Evolutionary conservation across 2,888 invertebrate species (phyloP).

Genomic region (Melieria picta): DNA sequence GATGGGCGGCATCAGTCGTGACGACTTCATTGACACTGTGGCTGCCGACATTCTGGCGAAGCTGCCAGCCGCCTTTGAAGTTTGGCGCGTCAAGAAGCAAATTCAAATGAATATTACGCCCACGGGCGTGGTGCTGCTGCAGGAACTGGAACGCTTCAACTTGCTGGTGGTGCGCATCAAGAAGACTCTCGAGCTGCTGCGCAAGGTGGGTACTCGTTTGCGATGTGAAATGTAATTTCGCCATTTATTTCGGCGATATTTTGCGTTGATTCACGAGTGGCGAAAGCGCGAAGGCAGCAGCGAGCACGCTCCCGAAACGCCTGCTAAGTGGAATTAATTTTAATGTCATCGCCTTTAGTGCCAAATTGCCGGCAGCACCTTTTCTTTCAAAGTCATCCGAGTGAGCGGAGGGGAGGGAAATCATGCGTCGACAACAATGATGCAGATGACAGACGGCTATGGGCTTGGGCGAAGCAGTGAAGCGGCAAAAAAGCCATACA

Average conservation of each 20-base stretch:
- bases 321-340: constrained; percentile 9
- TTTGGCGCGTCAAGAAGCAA: constrained; percentile 81
- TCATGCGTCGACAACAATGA: neutral
- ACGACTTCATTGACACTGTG: constrained; percentile 84
- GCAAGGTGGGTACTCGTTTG: constrained; percentile 67
- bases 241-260: too few species aligned
- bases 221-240: too few species aligned
- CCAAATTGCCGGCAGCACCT: neutral
- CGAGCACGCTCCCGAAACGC: neutral
- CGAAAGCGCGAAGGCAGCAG: too few species aligned
- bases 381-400: neutral
- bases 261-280: too few species aligned
- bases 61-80: constrained; percentile 80
- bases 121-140: constrained; percentile 85
- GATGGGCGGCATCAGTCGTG: constrained; percentile 80
- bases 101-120: constrained; percentile 85
- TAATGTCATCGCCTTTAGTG: neutral
- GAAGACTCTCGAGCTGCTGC: constrained; percentile 76
- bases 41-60: constrained; percentile 82
- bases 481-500: neutral
- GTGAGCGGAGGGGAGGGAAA: too few species aligned
- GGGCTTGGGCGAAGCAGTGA: neutral
- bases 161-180: constrained; percentile 77
- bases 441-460: neutral
- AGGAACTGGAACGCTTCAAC: constrained; percentile 91